Base-by-base conservation (phyloP, 2,113 vertebrate genomes). In the Neotoma lepida region DNA sequence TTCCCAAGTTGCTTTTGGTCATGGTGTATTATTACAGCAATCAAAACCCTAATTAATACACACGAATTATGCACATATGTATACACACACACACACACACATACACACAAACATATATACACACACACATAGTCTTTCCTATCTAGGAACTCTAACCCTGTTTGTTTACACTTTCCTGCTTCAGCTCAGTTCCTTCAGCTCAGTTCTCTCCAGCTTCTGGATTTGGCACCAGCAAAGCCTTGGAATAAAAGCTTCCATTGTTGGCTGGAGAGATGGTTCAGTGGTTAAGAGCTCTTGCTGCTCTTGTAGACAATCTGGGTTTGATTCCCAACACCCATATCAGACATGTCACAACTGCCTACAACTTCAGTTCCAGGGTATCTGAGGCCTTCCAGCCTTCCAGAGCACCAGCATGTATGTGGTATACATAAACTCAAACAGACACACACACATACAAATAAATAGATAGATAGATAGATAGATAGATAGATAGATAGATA, bases 151-250 rank as follows among this genome's bases (percentile, higher is more conserved):
- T 90, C 76, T 89, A 54, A 93, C 35, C 24, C 44, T 88, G 24
- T 89, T 86, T 88, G 80, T 81, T 86, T 71, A 93, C n/a, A 84
- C 33, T 89, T 78, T 76, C 58, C 30, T 70, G 39, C 73, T 95
- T 96, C 85, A 3, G 20, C n/a, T 80, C 87, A 74, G 39, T 76
- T 93, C 9, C 46, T 77, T 39, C 51, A 91, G 63, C 56, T 80
- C 87, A 74, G 39, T 76, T 93, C 9, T 73, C 46, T 77, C 46
- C 51, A 91, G 63, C 56, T 91, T 93, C 93, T 28, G 73, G 28
- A 39, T 94, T 41, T 76, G 51, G 61, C 18, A 61, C 4, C 68
- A 49, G 63, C 68, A 94, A 92, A 78, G 64, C 77, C 20, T 54
- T 84, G 33, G 61, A 91, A 93, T 68, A 70, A 81, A 81, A 81